Base-by-base conservation (phyloP, 2,113 vertebrate genomes). In the Brienomyrus longianalis region DNA sequence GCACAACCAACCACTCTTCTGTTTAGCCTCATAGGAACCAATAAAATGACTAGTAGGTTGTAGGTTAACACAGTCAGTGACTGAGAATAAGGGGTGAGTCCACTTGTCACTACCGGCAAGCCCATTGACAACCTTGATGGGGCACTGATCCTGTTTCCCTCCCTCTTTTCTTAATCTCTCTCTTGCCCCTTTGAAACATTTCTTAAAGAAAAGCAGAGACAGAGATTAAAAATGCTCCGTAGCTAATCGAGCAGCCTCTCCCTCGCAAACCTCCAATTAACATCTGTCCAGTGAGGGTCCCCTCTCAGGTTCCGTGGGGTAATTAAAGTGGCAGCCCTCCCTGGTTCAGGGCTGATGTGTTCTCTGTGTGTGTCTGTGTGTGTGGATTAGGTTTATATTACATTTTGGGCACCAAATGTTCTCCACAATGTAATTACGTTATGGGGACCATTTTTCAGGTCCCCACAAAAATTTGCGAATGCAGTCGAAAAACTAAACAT, bases 311-410 rank as follows among this genome's bases (percentile, higher is more conserved):
- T 74, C 52, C 13, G 8, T 27, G 88, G 88, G 88, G 23, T 89
- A 89, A 89, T 89, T 89, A 83, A 43, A 89, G 70, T 56, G 50
- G 88, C 88, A 83, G 88, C 51, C 39, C 80, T 83, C 88, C 19
- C 27, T 43, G 66, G 50, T 89, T 62, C 70, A 48, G 21, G 66
- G 47, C 88, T 80, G 13, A 51, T n/a, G 31, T 50, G 47, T 66
- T 35, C 2, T 51, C 0, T 54, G 17, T 56, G 52, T 56, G 52
- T 17, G 51, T 52, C 10, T 52, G 43, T 5, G 43, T 45, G 43
- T 47, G 45, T 47, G 54, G 54, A 56, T 7, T 56, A 21, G 54
- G 54, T 56, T 56, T 21, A 56, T 56, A 21, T 56, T 56, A 56
- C 54, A 56, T 56, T 56, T 56, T 56, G 19, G 54, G 19, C 54